phyloP scores from a whole-genome alignment of 2,797 vertebrate genomes.

The Amblyraja radiata region DNA sequence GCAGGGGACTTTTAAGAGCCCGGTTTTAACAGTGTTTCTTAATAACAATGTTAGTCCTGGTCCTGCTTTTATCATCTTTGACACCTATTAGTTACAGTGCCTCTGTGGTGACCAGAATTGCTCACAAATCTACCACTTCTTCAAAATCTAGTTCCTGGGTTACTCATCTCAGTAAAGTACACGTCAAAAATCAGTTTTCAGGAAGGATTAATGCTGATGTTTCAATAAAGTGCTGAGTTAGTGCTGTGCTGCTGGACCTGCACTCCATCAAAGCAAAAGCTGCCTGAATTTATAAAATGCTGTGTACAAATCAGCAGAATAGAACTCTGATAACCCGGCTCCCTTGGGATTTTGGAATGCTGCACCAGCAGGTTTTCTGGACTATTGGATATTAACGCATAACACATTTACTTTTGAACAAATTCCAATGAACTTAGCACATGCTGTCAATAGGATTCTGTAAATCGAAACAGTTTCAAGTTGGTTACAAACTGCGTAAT shows the following conservation, averaged over 20 bases:
- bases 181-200: background rate
- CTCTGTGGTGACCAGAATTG: background rate
- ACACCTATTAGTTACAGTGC: background rate
- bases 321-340: no score
- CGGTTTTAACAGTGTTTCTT: background rate
- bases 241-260: background rate
- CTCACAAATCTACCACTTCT: background rate
- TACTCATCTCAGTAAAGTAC: background rate
- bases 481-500: background rate
- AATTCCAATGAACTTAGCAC: constrained; percentile 46
- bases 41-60: background rate
- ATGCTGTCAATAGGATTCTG: constrained; percentile 89
- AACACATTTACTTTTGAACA: no score
- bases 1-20: no score
- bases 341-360: no score
- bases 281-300: no score
- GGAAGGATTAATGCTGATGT: background rate
- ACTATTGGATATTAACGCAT: no score
- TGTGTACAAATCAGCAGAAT: no score
- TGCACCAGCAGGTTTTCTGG: no score
- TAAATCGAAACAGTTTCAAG: constrained; percentile 62
- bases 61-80: background rate
- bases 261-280: background rate
- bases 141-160: background rate
- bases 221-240: background rate